phyloP scores from a whole-genome alignment of 2,888 invertebrate species.

The Pachycephus smyrnensis region DNA sequence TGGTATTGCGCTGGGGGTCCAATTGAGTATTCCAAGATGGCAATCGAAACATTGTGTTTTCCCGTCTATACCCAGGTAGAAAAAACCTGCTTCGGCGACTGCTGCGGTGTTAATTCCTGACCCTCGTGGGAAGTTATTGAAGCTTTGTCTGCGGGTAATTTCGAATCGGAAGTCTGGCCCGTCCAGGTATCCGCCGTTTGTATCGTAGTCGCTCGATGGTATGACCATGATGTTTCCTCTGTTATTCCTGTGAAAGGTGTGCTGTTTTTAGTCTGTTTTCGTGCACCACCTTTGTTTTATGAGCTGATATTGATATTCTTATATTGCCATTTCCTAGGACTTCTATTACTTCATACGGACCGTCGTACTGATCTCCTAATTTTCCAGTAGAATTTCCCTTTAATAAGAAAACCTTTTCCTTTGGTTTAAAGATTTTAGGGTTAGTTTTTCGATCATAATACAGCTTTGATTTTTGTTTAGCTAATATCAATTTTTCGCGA shows the following conservation, averaged over 20 bases:
- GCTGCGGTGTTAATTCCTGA: too few relatives aligned
- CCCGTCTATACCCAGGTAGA: too few relatives aligned
- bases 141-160: too few relatives aligned
- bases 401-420: conserved; percentile 26
- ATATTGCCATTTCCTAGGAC: conserved; percentile 18
- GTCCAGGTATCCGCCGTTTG: too few relatives aligned
- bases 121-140: too few relatives aligned
- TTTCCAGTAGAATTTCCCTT: conserved; percentile 25
- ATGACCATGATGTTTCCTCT: too few relatives aligned
- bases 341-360: conserved; percentile 24
- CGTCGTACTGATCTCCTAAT: conserved; percentile 26
- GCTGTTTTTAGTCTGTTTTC: conserved; percentile 7
- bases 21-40: too few relatives aligned
- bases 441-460: conserved; percentile 27
- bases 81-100: too few relatives aligned
- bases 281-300: conserved; percentile 12
- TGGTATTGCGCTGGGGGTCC: too few relatives aligned
- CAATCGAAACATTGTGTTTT: too few relatives aligned
- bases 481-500: conserved; percentile 20
- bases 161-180: too few relatives aligned
- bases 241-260: neutral
- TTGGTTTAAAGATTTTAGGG: conserved; percentile 18
- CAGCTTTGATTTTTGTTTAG: conserved; percentile 26
- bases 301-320: conserved; percentile 10
- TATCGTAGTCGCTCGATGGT: too few relatives aligned